A percentile compares a stretch with the other conserved stretches of the same genome.
Evolutionary conservation across 2,888 invertebrate genomes (phyloP).

Genomic region (Thera obeliscata): DNA sequence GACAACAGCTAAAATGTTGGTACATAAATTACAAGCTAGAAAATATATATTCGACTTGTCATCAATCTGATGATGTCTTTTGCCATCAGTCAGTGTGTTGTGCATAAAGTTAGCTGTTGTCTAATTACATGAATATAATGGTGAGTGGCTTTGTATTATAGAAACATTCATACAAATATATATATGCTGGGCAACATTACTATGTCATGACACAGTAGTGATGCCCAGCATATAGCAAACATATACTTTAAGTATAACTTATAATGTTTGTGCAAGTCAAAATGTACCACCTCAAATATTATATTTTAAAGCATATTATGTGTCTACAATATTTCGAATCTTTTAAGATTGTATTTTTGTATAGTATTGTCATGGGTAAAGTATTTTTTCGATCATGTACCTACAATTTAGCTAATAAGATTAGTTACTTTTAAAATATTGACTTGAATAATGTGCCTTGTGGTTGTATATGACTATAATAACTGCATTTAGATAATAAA

Average conservation of each 20-base stretch:
- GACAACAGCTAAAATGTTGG: not conserved
- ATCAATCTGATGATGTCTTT: too few species aligned
- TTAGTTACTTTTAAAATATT: not conserved
- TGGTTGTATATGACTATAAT: not conserved
- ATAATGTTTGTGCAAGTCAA: constrained; percentile 17
- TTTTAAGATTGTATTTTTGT: not conserved
- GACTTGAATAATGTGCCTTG: constrained; percentile 4
- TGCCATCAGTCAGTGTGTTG: not conserved
- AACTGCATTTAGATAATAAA: constrained; percentile 1
- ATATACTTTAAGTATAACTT: not conserved
- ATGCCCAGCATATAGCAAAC: too few species aligned
- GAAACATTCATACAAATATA: too few species aligned
- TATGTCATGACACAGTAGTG: too few species aligned
- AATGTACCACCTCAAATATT: constrained; percentile 23
- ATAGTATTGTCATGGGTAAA: not conserved
- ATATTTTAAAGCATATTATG: not conserved
- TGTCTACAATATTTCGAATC: not conserved
- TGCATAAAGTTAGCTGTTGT: not conserved
- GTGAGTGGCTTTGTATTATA: too few species aligned
- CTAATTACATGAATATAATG: too few species aligned
- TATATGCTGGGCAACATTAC: too few species aligned
- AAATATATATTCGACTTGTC: too few species aligned
- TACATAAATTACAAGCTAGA: not conserved
- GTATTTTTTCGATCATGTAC: not conserved
- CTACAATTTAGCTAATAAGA: not conserved